Evolutionary conservation across 1,140 invertebrate species (phyloP).

Genomic region (Ectropis grisescens): DNA sequence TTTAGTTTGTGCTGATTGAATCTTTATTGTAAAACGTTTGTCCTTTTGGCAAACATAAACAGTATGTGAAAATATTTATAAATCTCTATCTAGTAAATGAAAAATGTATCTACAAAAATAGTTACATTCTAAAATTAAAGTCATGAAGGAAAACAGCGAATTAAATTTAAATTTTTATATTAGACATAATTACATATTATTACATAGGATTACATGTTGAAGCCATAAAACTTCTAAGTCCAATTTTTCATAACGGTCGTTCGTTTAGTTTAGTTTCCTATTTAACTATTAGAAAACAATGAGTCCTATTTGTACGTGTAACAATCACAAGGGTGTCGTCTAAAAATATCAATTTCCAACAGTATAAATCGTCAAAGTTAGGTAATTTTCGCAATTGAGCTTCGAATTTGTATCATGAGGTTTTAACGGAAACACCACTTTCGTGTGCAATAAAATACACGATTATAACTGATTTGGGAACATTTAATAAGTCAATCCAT

Average conservation of each 20-base stretch:
- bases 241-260: too few species aligned
- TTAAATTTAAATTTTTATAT: too few species aligned
- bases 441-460: conserved; percentile 16
- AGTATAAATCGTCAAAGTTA: conserved; percentile 32
- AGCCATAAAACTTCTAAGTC: too few species aligned
- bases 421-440: conserved; percentile 21
- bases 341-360: conserved; percentile 62
- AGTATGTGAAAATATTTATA: conserved; percentile 62
- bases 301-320: too few species aligned
- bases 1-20: conserved; percentile 41
- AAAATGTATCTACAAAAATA: conserved; percentile 70
- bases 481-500: conserved; percentile 26
- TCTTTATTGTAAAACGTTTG: conserved; percentile 43
- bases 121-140: conserved; percentile 57
- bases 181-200: too few species aligned
- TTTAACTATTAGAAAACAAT: too few species aligned
- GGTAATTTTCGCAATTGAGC: conserved; percentile 27
- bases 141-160: conserved; percentile 40
- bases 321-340: conserved; percentile 53
- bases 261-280: too few species aligned
- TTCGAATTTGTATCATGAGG: conserved; percentile 13
- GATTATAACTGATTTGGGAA: conserved; percentile 28
- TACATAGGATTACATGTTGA: too few species aligned
- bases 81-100: conserved; percentile 63
- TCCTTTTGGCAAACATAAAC: conserved; percentile 55